Evolutionary conservation across 2,797 vertebrate genomes (phyloP).

Genomic region (Squalus acanthias): DNA sequence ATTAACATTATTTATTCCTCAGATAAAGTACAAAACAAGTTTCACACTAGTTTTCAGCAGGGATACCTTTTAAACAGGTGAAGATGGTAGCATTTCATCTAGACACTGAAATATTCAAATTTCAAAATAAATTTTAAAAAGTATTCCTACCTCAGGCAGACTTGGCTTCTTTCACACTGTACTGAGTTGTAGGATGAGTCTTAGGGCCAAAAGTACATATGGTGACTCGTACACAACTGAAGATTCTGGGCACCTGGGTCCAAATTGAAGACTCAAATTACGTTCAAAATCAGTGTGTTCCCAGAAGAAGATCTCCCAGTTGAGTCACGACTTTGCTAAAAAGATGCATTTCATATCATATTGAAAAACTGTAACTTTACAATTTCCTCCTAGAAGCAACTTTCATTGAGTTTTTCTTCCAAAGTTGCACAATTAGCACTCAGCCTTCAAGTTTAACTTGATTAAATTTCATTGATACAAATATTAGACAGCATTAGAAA

Average conservation of each 20-base stretch:
- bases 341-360: conserved; percentile 40
- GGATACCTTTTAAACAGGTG: background rate
- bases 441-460: conserved; percentile 45
- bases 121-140: background rate
- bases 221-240: background rate
- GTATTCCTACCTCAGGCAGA: background rate
- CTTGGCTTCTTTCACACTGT: background rate
- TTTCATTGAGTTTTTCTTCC: background rate
- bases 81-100: background rate
- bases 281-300: background rate
- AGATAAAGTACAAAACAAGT: background rate
- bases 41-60: background rate
- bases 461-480: conserved; percentile 50
- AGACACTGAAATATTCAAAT: background rate
- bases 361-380: conserved; percentile 41
- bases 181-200: background rate
- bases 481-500: conserved; percentile 49
- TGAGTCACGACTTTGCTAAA: background rate
- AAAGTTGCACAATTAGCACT: conserved; percentile 45
- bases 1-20: background rate
- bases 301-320: background rate
- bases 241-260: background rate
- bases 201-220: background rate
- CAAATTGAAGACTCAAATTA: background rate
- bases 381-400: background rate